Evolutionary conservation across 2,113 vertebrate genomes (phyloP), one percentile per base, ranked within the genome.

Genomic region (Burhinus bistriatus): DNA sequence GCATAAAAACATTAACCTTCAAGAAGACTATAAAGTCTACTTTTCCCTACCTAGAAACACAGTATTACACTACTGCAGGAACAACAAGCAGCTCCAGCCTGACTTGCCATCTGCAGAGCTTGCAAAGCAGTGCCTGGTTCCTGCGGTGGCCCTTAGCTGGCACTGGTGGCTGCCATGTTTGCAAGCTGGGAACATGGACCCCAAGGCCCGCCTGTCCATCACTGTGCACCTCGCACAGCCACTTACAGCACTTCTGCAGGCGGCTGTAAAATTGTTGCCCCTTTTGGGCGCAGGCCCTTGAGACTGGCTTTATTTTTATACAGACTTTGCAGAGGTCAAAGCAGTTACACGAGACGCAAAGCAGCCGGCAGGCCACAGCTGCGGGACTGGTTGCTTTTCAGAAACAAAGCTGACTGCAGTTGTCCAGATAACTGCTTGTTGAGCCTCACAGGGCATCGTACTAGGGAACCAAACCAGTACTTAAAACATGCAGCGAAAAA

Each of bases 81-180:
- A 36, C 58, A 70, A 40, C 15, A 38, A 62, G 64, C 54, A 44
- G 64, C 52, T 91, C 54, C 54, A 32, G 22, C 34, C 25, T 12
- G 54, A 11, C 38, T 9, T 40, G 8, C 54, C 16, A 15, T 15
- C 52, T 13, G 27, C 65, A 70, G 55, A 58, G 30, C 21, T 12
- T 23, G 27, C 45, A 49, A 9, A n/a, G 62, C 30, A 36, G 58
- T 1, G 2, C 26, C 16, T 7, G 45, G 14, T 22, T 54, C 20
- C 58, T n/a, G 29, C 0, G 2, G 27, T 1, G 5, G 6, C 47
- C 52, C 42, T 40, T 22, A 32, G 47, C 49, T 29, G 47, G 38
- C 52, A 27, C n/a, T 6, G 2, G 44, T 3, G 5, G n/a, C 57
- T 36, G 47, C 42, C 0, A 0, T 11, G n/a, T 16, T 38, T 32